Conservation (phyloP, 1,140 invertebrate species). For the Drosophila ogumai region DNA sequence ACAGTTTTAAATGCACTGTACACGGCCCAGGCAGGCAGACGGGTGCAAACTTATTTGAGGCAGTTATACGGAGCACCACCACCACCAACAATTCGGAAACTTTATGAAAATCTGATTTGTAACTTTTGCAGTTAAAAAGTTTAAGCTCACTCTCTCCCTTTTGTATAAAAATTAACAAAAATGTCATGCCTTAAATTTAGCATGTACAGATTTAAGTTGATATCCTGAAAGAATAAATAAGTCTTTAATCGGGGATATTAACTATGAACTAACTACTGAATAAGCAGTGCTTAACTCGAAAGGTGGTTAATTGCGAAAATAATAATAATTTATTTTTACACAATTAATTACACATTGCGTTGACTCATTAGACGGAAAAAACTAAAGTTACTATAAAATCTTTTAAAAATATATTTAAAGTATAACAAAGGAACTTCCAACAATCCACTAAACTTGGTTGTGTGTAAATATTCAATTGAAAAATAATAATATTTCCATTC, state of each 20-base stretch:
- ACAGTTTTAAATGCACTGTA: constrained; percentile 47
- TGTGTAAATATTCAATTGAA: background rate
- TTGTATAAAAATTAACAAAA: constrained; percentile 15
- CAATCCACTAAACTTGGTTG: too few species aligned
- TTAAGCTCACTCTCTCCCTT: constrained; percentile 4
- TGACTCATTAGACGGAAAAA: background rate
- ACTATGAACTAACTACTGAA: too few species aligned
- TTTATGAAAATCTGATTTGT: constrained; percentile 43
- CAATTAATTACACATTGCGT: background rate
- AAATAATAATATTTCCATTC: background rate
- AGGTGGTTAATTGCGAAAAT: background rate
- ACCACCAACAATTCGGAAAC: constrained; percentile 38
- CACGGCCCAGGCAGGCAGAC: constrained; percentile 9
- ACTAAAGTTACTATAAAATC: background rate
- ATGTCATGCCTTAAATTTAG: background rate
- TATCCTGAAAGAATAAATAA: constrained; percentile 6
- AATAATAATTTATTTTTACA: background rate
- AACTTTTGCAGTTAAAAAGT: constrained; percentile 34
- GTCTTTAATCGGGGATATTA: background rate
- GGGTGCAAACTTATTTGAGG: constrained; percentile 19
- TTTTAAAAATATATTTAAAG: background rate
- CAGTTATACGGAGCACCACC: constrained; percentile 3
- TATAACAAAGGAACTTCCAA: background rate
- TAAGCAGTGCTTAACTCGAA: background rate
- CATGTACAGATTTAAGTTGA: constrained; percentile 8